Evolutionary conservation across 2,888 invertebrate genomes (phyloP).

Genomic region (Pherbina coryleti): DNA sequence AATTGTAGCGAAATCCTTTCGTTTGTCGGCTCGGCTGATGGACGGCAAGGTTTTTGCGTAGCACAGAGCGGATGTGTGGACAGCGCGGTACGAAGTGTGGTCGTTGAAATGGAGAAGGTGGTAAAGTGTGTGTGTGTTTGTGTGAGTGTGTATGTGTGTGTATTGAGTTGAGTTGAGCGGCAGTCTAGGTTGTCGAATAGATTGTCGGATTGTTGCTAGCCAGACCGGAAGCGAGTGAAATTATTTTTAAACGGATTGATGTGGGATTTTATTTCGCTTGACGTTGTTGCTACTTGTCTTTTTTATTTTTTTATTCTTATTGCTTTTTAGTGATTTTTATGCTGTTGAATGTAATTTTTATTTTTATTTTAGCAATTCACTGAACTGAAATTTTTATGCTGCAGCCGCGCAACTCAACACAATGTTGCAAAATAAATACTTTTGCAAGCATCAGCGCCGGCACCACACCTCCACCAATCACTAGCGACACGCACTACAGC

Average conservation of each 20-base stretch:
- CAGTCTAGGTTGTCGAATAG: constrained; percentile 10
- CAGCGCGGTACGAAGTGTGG: neutral
- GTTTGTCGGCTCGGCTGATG: constrained; percentile 1
- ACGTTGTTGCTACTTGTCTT: constrained; percentile 16
- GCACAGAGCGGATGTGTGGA: neutral
- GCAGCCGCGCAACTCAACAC: constrained; percentile 2
- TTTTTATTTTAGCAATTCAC: constrained; percentile 44
- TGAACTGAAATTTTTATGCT: constrained; percentile 24
- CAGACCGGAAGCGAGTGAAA: constrained; percentile 56
- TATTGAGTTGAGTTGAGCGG: neutral
- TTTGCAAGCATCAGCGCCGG: neutral
- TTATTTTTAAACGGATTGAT: constrained; percentile 59
- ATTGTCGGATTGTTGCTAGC: constrained; percentile 45
- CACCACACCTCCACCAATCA: too few species aligned
- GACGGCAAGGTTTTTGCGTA: neutral
- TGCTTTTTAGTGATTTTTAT: constrained; percentile 1
- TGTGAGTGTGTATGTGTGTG: neutral
- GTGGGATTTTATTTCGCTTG: constrained; percentile 37
- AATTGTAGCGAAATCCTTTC: constrained; percentile 32
- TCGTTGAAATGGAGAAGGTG: neutral
- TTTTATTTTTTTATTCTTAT: neutral
- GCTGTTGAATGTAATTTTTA: constrained; percentile 16
- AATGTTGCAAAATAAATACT: constrained; percentile 32
- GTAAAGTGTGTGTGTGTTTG: neutral
- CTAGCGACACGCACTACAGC: too few species aligned